Conservation (phyloP, 2,797 vertebrate genomes). For the Arctocebus calabarensis region DNA sequence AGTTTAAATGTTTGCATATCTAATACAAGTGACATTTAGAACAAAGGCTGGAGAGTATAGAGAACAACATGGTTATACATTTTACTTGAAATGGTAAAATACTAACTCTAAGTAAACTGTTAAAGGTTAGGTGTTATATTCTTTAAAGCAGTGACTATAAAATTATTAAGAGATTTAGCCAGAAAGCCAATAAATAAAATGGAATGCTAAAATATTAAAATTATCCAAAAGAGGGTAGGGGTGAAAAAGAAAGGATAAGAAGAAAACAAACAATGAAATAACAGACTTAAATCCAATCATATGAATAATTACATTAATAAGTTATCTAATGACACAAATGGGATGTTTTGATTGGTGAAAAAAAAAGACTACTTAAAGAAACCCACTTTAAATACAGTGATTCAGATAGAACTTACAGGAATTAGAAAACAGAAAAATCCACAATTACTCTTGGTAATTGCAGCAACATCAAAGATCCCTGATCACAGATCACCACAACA, state of each 20-base stretch:
- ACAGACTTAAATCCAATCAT: neutral
- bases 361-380: neutral
- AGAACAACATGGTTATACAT: neutral
- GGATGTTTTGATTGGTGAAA: neutral
- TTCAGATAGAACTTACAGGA: neutral
- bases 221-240: neutral
- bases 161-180: neutral
- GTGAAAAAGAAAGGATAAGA: neutral
- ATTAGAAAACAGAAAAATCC: neutral
- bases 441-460: neutral
- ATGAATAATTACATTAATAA: neutral
- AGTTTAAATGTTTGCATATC: neutral
- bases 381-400: neutral
- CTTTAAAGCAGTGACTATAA: neutral
- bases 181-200: neutral
- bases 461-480: neutral
- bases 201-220: neutral
- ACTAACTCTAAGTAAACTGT: neutral
- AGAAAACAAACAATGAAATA: neutral
- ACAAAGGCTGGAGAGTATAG: neutral
- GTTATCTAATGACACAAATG: neutral
- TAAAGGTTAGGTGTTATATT: constrained; percentile 6
- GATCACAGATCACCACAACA: neutral
- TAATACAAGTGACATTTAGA: constrained; percentile 3
- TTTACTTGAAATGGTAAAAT: constrained; percentile 8